phyloP scores from a whole-genome alignment of 1,140 invertebrate species.

The Trinorchestia longiramus region DNA sequence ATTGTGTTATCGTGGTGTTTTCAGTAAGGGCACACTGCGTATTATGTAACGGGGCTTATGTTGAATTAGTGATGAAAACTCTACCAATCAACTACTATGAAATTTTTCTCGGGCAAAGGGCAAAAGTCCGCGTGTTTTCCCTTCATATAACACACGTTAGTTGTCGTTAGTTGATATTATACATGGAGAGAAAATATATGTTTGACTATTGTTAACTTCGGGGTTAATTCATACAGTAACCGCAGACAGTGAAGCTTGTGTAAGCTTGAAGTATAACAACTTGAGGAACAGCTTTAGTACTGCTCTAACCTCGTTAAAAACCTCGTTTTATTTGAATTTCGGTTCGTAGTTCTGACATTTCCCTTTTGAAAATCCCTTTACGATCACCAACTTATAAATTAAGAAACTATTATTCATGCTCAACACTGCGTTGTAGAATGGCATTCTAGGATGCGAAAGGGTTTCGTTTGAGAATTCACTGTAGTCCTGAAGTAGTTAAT shows the following conservation, averaged over 20 bases:
- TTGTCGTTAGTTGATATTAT: no score
- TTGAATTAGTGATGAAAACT: no score
- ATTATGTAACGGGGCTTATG: not conserved
- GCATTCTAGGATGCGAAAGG: constrained; percentile 24
- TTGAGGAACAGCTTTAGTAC: not conserved
- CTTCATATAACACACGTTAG: no score
- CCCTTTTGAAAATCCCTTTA: not conserved
- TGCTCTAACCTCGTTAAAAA: not conserved
- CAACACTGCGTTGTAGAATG: not conserved
- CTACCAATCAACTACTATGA: not conserved
- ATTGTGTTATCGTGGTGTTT: no score
- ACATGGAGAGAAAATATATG: not conserved
- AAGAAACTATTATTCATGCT: not conserved
- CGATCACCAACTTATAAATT: not conserved
- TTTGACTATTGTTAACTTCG: not conserved
- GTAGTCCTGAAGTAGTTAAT: not conserved
- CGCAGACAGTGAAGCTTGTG: not conserved
- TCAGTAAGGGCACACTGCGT: not conserved
- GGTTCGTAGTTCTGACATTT: not conserved
- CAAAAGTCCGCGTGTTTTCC: not conserved
- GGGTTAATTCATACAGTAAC: not conserved
- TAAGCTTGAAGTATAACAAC: not conserved
- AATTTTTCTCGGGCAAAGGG: not conserved
- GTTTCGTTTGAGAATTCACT: not conserved
- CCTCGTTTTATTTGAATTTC: not conserved